phyloP scores from a whole-genome alignment of 2,797 vertebrate genomes.

The Taeniopygia guttata region DNA sequence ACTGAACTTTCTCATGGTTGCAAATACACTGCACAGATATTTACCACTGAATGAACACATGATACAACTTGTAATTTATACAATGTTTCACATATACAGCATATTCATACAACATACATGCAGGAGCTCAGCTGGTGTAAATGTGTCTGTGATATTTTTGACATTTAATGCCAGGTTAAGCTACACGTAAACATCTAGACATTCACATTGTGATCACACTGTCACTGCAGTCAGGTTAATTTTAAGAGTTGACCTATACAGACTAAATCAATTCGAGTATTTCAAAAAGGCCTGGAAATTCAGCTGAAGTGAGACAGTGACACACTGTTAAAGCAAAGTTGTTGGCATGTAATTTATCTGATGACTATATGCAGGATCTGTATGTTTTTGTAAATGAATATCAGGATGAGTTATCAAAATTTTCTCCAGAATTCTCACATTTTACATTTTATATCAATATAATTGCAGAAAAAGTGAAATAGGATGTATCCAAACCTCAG shows the following conservation, averaged over 20 bases:
- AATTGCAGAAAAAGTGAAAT: not conserved
- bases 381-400: not conserved
- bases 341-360: not conserved
- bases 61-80: not conserved
- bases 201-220: not conserved
- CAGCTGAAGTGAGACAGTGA: not conserved
- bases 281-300: not conserved
- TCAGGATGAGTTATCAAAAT: not conserved
- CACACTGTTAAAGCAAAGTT: not conserved
- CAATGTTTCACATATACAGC: not conserved
- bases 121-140: not conserved
- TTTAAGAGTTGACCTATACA: not conserved
- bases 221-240: not conserved
- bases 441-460: not conserved
- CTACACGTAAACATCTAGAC: not conserved
- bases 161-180: not conserved
- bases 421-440: not conserved
- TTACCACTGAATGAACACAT: not conserved
- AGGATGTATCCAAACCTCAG: not conserved
- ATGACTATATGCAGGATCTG: not conserved
- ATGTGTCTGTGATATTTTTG: not conserved
- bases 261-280: not conserved
- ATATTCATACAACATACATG: not conserved
- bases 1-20: not conserved
- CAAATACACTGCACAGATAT: not conserved